These are phyloP conservation scores for Apeltes quadracus DNA, from an alignment of 2,113 vertebrate genomes.

Conservation along the genomic window DNA sequence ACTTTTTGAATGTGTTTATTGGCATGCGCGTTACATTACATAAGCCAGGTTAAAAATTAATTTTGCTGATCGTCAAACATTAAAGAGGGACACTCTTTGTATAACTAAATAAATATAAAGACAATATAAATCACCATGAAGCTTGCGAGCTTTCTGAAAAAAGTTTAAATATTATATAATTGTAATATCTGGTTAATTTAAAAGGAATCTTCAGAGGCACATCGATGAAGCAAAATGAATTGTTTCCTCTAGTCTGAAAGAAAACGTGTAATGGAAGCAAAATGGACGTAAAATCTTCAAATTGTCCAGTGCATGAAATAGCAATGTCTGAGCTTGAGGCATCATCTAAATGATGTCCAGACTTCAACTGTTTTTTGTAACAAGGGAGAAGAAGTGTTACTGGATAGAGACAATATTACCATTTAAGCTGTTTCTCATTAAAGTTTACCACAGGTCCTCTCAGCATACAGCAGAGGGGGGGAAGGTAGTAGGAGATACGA, in stretches of 20 bases:
- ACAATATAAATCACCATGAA: too few species aligned
- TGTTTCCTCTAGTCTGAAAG: too few species aligned
- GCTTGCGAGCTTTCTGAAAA: too few species aligned
- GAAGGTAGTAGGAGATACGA: constrained; percentile 53
- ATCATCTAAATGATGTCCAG: neutral
- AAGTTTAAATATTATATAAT: neutral
- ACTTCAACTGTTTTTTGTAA: neutral
- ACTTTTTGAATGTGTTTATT: neutral
- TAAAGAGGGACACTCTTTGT: neutral
- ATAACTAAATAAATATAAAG: neutral
- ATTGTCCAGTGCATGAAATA: too few species aligned
- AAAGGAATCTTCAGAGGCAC: neutral
- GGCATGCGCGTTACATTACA: neutral
- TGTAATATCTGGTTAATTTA: neutral
- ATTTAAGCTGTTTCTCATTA: constrained; percentile 32
- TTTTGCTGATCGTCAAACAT: neutral
- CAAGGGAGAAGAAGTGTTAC: constrained; percentile 1
- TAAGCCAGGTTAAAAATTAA: neutral
- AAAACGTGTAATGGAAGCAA: too few species aligned
- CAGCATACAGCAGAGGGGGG: constrained; percentile 22
- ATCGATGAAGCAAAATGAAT: neutral
- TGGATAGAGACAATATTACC: constrained; percentile 15
- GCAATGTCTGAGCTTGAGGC: neutral
- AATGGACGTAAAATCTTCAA: too few species aligned
- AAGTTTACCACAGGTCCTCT: constrained; percentile 34